These are phyloP conservation scores for Brachionus sp. DNA, from an alignment of 1,140 invertebrate genomes.

Conservation along the genomic window DNA sequence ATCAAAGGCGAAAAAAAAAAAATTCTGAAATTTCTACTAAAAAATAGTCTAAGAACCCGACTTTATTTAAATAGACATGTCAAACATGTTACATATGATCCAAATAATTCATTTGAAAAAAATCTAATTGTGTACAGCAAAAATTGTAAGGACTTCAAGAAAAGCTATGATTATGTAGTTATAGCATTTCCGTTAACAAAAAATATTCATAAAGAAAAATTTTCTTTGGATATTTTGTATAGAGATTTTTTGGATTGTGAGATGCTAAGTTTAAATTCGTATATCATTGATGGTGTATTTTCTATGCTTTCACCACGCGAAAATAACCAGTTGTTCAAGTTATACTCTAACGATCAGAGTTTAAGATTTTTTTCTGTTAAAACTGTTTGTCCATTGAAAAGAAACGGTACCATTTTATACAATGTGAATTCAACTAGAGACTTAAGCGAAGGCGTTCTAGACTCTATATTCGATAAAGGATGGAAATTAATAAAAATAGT, in stretches of 20 bases:
- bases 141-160: neutral
- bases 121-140: neutral
- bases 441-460: neutral
- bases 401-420: neutral
- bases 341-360: neutral
- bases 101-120: neutral
- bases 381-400: neutral
- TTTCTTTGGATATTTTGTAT: conserved; percentile 30
- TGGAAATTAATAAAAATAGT: conserved; percentile 5
- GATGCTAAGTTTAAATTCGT: neutral
- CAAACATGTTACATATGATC: neutral
- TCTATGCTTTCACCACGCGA: neutral
- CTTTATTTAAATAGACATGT: conserved; percentile 12
- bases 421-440: neutral
- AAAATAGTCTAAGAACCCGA: neutral
- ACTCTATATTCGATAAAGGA: conserved; percentile 7
- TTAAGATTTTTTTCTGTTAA: conserved; percentile 2
- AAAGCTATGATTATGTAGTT: conserved; percentile 35
- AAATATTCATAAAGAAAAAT: conserved; percentile 30
- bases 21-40: neutral
- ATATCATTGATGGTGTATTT: neutral
- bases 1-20: conserved; percentile 11
- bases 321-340: neutral
- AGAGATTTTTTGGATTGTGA: conserved; percentile 41
- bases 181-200: conserved; percentile 36